Conservation (phyloP, 1,140 invertebrate genomes). For the Mesaphorura yosii region DNA sequence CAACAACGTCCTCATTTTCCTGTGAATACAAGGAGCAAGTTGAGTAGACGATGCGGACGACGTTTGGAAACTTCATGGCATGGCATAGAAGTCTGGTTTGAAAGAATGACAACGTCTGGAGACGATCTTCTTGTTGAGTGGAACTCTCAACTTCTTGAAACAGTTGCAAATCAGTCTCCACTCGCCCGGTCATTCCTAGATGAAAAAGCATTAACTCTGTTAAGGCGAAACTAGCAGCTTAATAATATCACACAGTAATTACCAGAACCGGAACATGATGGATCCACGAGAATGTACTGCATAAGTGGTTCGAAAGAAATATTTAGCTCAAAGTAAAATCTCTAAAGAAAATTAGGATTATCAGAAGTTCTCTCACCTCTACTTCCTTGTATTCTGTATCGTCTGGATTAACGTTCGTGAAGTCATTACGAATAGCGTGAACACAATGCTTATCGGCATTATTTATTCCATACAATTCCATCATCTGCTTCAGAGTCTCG, state of each 20-base stretch:
- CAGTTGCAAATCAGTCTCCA: conserved; percentile 38
- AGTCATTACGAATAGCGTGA: conserved; percentile 55
- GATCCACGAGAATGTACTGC: conserved; percentile 85
- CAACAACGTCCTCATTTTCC: conserved; percentile 85
- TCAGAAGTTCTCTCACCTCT: too few species aligned
- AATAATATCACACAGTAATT: too few species aligned
- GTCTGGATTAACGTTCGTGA: conserved; percentile 48
- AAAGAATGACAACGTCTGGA: conserved; percentile 60
- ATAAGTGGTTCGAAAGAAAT: conserved; percentile 63
- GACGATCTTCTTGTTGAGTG: conserved; percentile 39
- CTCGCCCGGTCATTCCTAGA: conserved; percentile 50
- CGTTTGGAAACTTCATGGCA: conserved; percentile 73
- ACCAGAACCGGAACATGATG: conserved; percentile 91
- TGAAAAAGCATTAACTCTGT: too few species aligned
- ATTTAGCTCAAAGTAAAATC: too few species aligned
- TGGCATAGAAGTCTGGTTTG: conserved; percentile 75
- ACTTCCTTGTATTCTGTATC: too few species aligned
- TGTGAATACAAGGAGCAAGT: conserved; percentile 80
- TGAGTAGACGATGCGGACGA: conserved; percentile 79
- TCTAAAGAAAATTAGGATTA: too few species aligned
- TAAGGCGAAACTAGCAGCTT: conserved; percentile 13
- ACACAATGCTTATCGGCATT: conserved; percentile 55
- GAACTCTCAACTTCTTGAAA: too few species aligned
- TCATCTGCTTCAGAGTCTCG: conserved; percentile 47
- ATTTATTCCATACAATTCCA: conserved; percentile 49